These are phyloP conservation scores for Phasianus colchicus DNA, from an alignment of 2,113 vertebrate species.

Conservation along the genomic window DNA sequence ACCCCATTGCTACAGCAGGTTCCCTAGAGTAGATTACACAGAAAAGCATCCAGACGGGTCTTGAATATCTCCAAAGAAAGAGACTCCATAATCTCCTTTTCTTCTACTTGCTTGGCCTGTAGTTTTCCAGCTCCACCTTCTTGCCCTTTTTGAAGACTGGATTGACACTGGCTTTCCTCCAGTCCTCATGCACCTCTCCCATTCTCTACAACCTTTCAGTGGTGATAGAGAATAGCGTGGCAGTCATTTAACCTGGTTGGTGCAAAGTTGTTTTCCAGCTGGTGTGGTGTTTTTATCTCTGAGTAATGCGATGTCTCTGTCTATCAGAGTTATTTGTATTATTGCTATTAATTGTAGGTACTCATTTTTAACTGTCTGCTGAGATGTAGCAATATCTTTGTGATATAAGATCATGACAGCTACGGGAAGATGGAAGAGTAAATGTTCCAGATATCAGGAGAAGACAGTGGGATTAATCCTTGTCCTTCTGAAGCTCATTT, in stretches of 20 bases:
- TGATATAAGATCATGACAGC: background rate
- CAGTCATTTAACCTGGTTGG: background rate
- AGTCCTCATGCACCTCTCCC: too few relatives aligned
- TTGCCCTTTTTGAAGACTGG: too few relatives aligned
- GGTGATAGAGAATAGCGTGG: background rate
- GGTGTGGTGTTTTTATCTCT: background rate
- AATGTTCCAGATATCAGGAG: background rate
- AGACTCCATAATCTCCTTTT: too few relatives aligned
- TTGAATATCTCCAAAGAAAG: too few relatives aligned
- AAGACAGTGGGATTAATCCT: background rate
- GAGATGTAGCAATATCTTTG: rapidly evolving
- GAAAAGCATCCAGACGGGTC: too few relatives aligned
- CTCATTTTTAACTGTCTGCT: background rate
- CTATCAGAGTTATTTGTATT: background rate
- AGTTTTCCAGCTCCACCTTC: too few relatives aligned
- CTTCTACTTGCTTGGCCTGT: too few relatives aligned
- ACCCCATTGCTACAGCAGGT: too few relatives aligned
- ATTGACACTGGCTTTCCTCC: too few relatives aligned
- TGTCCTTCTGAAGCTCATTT: background rate
- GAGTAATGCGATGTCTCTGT: background rate
- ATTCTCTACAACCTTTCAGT: too few relatives aligned
- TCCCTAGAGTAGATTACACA: too few relatives aligned
- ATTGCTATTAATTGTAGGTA: background rate
- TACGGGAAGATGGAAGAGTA: background rate
- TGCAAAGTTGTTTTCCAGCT: background rate